Conservation (phyloP, 2,113 vertebrate species). For the Panthera uncia region DNA sequence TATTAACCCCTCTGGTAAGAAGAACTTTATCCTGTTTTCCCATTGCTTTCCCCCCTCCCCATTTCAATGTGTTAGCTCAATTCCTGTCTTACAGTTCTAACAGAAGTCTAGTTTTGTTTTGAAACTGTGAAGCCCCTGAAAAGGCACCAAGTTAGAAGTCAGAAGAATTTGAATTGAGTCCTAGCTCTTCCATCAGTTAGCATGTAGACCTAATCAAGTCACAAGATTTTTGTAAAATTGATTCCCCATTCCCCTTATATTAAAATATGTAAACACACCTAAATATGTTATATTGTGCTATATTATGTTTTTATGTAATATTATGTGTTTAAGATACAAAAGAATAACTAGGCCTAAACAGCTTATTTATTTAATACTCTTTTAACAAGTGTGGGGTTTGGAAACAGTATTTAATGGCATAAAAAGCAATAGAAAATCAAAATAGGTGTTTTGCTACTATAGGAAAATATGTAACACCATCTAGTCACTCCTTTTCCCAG, state of each 20-base stretch:
- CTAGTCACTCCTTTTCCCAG: not conserved
- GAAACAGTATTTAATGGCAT: not conserved
- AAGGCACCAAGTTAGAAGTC: not conserved
- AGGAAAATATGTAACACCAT: not conserved
- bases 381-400: not conserved
- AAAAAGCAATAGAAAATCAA: constrained; percentile 1
- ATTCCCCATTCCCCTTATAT: not conserved
- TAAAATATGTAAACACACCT: not conserved
- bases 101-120: not conserved
- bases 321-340: not conserved
- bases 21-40: not conserved
- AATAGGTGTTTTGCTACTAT: not conserved
- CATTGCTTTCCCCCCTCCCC: not conserved
- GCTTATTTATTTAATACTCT: not conserved
- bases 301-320: not conserved
- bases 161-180: not conserved
- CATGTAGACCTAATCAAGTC: not conserved
- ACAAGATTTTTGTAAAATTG: not conserved
- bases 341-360: not conserved
- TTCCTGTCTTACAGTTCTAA: not conserved
- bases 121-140: not conserved
- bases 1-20: not conserved
- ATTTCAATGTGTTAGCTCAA: not conserved
- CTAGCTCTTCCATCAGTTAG: not conserved
- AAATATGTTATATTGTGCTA: not conserved